Base-by-base conservation (phyloP, 2,113 vertebrate species). In the Xerus inauris region DNA sequence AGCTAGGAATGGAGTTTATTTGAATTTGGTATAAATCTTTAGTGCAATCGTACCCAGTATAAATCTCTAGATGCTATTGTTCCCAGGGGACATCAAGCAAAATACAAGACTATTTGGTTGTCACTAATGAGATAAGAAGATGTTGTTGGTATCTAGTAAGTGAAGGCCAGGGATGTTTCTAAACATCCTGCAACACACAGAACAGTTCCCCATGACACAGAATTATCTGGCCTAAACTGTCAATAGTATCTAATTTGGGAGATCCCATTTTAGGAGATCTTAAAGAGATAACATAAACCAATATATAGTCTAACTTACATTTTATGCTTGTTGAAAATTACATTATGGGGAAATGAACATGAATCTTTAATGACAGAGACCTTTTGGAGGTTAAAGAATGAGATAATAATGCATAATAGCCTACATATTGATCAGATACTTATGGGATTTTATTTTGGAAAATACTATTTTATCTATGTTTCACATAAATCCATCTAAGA, bases 241-340 rank as follows among this genome's bases (percentile, higher is more conserved):
- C 42, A 64, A 7, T 0, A 49, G 8, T 20, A 0, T 32, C 22
- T 12, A 49, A 5, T 7, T 30, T 51, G 3, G 95, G 38, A 76
- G 86, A 54, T n/a, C 5, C 5, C 62, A 20, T 17, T 49, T 72
- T 16, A 65, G 51, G 38, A 30, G 14, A 59, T 5, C n/a, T 2
- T 30, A 62, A 91, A 73, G 16, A 65, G 11, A 13, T 17, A 84
- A 3, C 7, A 91, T 38, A 72, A 69, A 76, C 2, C 38, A 28
- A 47, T 38, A n/a, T 45, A n/a, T 4, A 57, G 47, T 72, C 6
- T 79, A 71, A 49, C 5, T 72, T 59, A 69, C 3, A 80, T 76
- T 94, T 95, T 81, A 80, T 80, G 26, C 1, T 84, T 40, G 8
- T 22, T 77, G n/a, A 54, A 91, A 85, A 91, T 79, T 80, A 89